Evolutionary conservation across 2,797 vertebrate genomes (phyloP).

Genomic region (Hephaestus fuliginosus): DNA sequence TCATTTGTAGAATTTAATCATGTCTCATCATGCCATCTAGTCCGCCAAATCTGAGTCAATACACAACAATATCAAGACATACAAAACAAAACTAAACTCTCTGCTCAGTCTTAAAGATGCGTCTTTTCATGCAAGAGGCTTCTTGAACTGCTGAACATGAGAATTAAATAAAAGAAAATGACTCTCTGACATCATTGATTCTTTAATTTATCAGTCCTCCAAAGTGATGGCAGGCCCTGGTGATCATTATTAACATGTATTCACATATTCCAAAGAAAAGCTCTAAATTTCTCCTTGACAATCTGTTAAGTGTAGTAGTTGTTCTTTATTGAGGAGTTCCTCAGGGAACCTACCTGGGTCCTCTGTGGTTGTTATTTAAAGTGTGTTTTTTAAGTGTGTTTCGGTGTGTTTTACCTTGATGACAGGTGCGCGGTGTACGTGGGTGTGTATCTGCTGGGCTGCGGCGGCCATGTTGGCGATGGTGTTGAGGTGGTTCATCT

Average conservation of each 20-base stretch:
- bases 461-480: slow-evolving; percentile 96
- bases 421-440: slow-evolving; percentile 86
- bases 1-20: not conserved
- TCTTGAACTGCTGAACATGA: too few species aligned
- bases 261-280: not conserved
- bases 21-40: not conserved
- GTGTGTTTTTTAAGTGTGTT: not conserved
- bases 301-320: not conserved
- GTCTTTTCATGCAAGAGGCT: too few species aligned
- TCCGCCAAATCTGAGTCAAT: not conserved
- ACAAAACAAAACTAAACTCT: too few species aligned
- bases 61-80: too few species aligned
- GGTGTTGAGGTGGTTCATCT: slow-evolving; percentile 98
- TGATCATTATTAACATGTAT: too few species aligned
- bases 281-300: too few species aligned
- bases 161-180: too few species aligned
- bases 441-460: slow-evolving; percentile 93
- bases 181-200: too few species aligned
- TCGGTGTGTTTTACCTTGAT: slow-evolving; percentile 90
- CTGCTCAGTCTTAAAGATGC: too few species aligned
- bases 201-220: not conserved
- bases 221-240: not conserved
- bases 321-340: slow-evolving; percentile 8
- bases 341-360: slow-evolving; percentile 21
- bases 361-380: not conserved